Evolutionary conservation across 2,888 invertebrate species (phyloP), one percentile per base, ranked within the genome.

Genomic region (Druceiella hillmani): DNA sequence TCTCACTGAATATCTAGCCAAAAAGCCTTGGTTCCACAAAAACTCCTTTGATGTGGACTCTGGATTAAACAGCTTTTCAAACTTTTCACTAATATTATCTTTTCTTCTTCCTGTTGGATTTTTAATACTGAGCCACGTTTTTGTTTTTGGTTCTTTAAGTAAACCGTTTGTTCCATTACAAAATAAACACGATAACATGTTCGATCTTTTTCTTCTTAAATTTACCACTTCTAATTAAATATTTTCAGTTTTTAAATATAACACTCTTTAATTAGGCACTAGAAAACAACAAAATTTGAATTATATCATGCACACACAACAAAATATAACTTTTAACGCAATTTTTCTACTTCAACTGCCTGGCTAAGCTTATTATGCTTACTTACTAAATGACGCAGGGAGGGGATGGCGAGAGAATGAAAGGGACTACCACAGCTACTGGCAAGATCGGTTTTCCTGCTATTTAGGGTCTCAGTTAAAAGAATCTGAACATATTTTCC

Each of bases 61-160:
- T n/a, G n/a, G n/a, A n/a, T n/a, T n/a, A n/a, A n/a, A n/a, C n/a
- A n/a, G n/a, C n/a, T n/a, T n/a, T n/a, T n/a, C n/a, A 20, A 20
- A 20, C 22, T 20, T 20, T 20, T n/a, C 22, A 20, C 22, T 20
- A 20, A 20, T 20, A n/a, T 20, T 20, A n/a, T 20, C 6, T 20
- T 20, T 20, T 20, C 22, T 20, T 20, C 22, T 20, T 7, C n/a
- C 22, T 20, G 22, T n/a, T 7, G 22, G 6, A 7, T 24, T 39
- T 44, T 44, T 25, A 44, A 44, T 39, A 40, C n/a, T 36, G 20
- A 40, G 35, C n/a, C 33, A 20, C 38, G 43, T 33, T 11, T 22
- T 15, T 45, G 33, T 17, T 32, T 22, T 45, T 33, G 37, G 36
- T 13, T 44, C 30, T 45, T 45, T 45, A 13, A 44, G 33, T 45